A percentile compares a stretch with the other conserved stretches of the same genome.
Evolutionary conservation across 35 echinoderm and acorn worm species (phyloP).

Genomic region (Ophioderma brevispina): DNA sequence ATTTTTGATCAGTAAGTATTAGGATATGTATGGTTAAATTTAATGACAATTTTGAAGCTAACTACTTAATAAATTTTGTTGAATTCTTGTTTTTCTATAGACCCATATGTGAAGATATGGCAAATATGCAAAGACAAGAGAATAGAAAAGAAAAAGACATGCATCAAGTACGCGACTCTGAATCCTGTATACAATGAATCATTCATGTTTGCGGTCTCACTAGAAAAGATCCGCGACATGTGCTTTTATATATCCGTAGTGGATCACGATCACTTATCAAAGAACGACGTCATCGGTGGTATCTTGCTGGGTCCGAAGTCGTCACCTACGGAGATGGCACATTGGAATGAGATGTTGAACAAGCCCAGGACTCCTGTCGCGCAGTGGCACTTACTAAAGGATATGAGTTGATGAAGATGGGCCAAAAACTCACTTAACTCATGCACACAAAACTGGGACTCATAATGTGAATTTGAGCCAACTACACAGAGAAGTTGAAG

Average conservation of each 20-base stretch:
- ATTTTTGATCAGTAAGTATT: too few relatives aligned
- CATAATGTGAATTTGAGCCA: too few relatives aligned
- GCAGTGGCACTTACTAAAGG: constrained; percentile 96
- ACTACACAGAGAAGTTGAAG: too few relatives aligned
- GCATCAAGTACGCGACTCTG: constrained; percentile 87
- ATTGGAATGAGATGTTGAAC: constrained; percentile 96
- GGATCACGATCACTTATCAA: constrained; percentile 81
- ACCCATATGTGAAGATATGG: constrained; percentile 99
- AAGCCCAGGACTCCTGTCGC: constrained; percentile 91
- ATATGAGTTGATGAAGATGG: constrained; percentile 78
- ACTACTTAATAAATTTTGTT: too few relatives aligned
- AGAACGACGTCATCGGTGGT: constrained; percentile 92
- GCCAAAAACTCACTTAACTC: too few relatives aligned
- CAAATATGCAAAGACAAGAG: constrained; percentile 90
- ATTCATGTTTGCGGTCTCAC: constrained; percentile 87
- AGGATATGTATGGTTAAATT: too few relatives aligned
- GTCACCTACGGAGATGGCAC: constrained; percentile 71
- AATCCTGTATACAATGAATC: constrained; percentile 95
- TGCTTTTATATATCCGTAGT: constrained; percentile 86
- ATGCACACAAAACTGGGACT: too few relatives aligned
- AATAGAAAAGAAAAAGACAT: constrained; percentile 95
- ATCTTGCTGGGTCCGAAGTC: constrained; percentile 81
- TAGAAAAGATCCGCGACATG: constrained; percentile 88
- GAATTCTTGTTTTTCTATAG: constrained; percentile 16
- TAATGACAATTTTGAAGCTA: too few relatives aligned